phyloP scores from a whole-genome alignment of 2,888 invertebrate species.

The Scaeva pyrastri region DNA sequence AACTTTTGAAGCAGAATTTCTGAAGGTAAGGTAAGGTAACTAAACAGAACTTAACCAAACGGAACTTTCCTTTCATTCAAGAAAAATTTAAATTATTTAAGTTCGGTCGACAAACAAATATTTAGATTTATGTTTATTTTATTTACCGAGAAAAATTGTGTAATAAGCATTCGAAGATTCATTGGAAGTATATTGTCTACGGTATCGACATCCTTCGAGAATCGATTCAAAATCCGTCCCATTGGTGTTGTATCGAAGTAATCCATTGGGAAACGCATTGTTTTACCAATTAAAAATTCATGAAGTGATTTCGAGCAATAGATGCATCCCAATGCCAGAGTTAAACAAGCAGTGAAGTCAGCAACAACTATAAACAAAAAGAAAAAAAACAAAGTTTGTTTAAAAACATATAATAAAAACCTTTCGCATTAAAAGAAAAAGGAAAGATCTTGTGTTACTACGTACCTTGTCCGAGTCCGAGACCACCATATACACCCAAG shows the following conservation, averaged over 20 bases:
- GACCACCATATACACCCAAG: constrained; percentile 93
- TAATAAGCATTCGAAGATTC: constrained; percentile 67
- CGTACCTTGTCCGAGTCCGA: constrained; percentile 95
- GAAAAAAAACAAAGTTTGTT: neutral
- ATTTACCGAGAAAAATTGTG: constrained; percentile 27
- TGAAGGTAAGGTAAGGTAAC: too few relatives aligned
- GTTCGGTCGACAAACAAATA: too few relatives aligned
- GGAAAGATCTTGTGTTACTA: too few relatives aligned
- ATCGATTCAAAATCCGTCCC: constrained; percentile 89
- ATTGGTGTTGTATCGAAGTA: constrained; percentile 91
- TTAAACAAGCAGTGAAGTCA: constrained; percentile 75
- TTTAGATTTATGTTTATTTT: neutral
- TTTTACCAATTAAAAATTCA: constrained; percentile 85
- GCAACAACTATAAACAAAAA: constrained; percentile 19
- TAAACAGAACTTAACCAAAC: too few relatives aligned
- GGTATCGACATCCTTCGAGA: constrained; percentile 86
- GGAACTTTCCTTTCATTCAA: too few relatives aligned
- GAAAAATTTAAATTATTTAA: too few relatives aligned
- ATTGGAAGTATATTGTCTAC: constrained; percentile 85
- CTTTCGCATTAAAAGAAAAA: too few relatives aligned
- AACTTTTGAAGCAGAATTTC: too few relatives aligned
- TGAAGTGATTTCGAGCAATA: constrained; percentile 87
- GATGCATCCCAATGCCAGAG: constrained; percentile 83
- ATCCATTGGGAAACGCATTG: constrained; percentile 88
- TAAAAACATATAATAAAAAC: too few relatives aligned